phyloP scores from a whole-genome alignment of 1,140 invertebrate genomes.

The Macrotrachela quadricornifera region DNA sequence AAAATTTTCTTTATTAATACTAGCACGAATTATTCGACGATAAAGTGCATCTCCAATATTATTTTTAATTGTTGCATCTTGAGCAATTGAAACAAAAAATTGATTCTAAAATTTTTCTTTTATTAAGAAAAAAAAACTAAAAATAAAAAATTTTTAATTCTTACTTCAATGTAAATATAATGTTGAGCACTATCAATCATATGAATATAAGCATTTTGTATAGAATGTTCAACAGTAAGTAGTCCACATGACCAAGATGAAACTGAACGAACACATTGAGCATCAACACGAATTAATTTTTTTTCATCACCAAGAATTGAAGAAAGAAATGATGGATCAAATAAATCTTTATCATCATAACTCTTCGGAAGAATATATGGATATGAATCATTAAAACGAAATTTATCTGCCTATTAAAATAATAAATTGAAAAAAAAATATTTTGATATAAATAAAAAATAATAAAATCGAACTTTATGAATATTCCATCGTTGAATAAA shows the following conservation, averaged over 20 bases:
- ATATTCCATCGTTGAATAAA: slow-evolving; percentile 96
- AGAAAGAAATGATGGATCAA: not conserved
- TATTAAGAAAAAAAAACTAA: too few species aligned
- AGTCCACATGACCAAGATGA: slow-evolving; percentile 73
- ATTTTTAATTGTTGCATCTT: too few species aligned
- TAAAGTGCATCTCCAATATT: too few species aligned
- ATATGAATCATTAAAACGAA: slow-evolving; percentile 41
- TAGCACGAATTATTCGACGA: too few species aligned
- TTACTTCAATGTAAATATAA: slow-evolving; percentile 68
- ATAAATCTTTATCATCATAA: slow-evolving; percentile 33
- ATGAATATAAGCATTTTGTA: slow-evolving; percentile 76
- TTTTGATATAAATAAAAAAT: too few species aligned
- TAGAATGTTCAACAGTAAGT: slow-evolving; percentile 61
- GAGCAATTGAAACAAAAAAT: too few species aligned
- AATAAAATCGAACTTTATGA: too few species aligned
- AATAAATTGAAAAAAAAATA: slow-evolving; percentile 50
- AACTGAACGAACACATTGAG: slow-evolving; percentile 45
- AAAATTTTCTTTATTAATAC: slow-evolving; percentile 39
- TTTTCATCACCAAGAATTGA: not conserved
- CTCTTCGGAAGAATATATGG: slow-evolving; percentile 55
- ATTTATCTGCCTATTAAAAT: slow-evolving; percentile 28
- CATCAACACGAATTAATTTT: too few species aligned
- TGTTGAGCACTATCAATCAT: slow-evolving; percentile 71
- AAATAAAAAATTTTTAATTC: too few species aligned
- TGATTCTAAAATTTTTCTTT: too few species aligned